These are phyloP conservation scores for Enteromius radiatus DNA, from an alignment of 2,797 vertebrate genomes.

Conservation along the genomic window DNA sequence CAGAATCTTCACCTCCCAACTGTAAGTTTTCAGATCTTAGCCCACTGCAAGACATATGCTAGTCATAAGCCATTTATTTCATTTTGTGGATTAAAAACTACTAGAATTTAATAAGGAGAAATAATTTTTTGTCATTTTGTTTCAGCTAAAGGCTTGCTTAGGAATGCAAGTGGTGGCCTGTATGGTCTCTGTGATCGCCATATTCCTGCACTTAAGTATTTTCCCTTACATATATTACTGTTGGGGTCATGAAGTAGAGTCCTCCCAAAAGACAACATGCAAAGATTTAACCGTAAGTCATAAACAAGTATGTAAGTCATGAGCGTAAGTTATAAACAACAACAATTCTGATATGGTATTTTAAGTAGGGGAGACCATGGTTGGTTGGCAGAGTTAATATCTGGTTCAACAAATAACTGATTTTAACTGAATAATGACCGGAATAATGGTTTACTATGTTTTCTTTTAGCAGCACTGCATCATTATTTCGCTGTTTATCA, in stretches of 20 bases:
- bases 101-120: neutral
- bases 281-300: neutral
- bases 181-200: neutral
- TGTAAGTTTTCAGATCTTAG: slow-evolving; percentile 58
- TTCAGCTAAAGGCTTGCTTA: slow-evolving; percentile 28
- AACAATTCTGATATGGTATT: neutral
- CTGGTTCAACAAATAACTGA: neutral
- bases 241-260: rapidly evolving
- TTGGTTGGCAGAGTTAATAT: neutral
- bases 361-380: neutral
- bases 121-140: neutral
- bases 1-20: slow-evolving; percentile 71
- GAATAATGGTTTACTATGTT: neutral
- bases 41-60: neutral
- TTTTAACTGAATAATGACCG: neutral
- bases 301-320: neutral
- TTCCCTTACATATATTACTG: rapidly evolving
- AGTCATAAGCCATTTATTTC: neutral
- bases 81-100: neutral
- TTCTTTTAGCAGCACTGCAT: neutral
- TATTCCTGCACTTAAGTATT: neutral
- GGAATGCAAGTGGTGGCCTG: slow-evolving; percentile 18
- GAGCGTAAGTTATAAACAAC: no score
- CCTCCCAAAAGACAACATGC: neutral
- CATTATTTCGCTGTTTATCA: neutral